Evolutionary conservation across 2,113 vertebrate species (phyloP).

Genomic region (Uria aalge): DNA sequence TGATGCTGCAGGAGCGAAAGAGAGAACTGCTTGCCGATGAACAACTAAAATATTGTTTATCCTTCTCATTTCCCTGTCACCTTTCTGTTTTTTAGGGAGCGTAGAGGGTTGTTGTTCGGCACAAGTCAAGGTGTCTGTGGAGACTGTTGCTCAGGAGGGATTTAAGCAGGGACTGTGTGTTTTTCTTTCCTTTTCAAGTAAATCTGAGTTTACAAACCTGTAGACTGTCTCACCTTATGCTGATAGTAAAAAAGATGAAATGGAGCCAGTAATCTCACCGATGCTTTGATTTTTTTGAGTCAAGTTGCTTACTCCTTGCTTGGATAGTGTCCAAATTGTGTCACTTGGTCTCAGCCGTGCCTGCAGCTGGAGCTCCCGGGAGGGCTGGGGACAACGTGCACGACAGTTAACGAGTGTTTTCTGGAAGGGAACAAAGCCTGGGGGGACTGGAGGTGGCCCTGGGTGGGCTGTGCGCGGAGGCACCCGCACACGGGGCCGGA

Average conservation of each 20-base stretch:
- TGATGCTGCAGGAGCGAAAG: neutral
- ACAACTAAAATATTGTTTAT: neutral
- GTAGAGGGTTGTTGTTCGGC: neutral
- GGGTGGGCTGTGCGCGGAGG: accelerated
- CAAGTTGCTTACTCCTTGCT: neutral
- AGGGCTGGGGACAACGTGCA: neutral
- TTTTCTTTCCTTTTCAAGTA: neutral
- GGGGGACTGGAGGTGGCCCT: neutral
- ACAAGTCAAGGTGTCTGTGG: neutral
- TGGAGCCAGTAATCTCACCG: neutral
- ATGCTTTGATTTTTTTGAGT: neutral
- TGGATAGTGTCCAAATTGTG: neutral
- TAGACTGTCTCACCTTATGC: neutral
- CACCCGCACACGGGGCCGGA: accelerated
- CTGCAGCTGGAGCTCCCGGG: neutral
- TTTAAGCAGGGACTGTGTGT: neutral
- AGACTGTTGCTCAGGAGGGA: neutral
- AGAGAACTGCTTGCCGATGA: neutral
- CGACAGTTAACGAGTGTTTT: neutral
- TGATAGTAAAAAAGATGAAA: neutral
- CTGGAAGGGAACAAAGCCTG: neutral
- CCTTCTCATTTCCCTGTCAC: neutral
- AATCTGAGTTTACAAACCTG: neutral
- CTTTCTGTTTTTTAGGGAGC: neutral
- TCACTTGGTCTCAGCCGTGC: neutral